phyloP scores from a whole-genome alignment of 2,113 vertebrate species.

The Isichthys henryi region DNA sequence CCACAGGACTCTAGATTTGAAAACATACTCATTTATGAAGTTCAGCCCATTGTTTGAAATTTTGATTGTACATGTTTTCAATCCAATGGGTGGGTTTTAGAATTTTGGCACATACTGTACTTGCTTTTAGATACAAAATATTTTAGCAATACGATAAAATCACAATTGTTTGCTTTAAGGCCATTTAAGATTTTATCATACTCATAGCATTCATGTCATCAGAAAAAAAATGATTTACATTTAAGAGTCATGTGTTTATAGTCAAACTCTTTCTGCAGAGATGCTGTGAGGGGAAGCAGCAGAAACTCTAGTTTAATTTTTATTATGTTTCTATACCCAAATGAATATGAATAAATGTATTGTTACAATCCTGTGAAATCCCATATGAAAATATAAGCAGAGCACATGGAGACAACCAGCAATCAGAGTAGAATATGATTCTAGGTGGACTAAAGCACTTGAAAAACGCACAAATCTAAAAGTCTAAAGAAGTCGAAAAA shows the following conservation, averaged over 20 bases:
- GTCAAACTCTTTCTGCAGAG: not conserved
- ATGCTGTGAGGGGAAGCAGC: not conserved
- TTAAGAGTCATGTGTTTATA: not conserved
- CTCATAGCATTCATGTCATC: not conserved
- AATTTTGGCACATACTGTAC: not conserved
- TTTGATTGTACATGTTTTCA: not conserved
- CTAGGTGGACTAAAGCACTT: not conserved
- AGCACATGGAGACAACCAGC: not conserved
- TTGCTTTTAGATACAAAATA: not conserved
- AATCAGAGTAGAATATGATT: not conserved
- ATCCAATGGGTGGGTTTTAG: not conserved
- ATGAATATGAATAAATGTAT: not conserved
- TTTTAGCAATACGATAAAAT: not conserved
- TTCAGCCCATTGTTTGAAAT: not conserved
- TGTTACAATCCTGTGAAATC: not conserved
- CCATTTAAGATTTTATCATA: not conserved
- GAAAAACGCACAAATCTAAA: not conserved
- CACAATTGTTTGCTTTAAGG: not conserved
- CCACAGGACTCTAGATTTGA: not conserved
- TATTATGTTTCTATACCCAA: not conserved
- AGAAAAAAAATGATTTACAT: not conserved
- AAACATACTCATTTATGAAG: not conserved
- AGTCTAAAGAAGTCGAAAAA: not conserved
- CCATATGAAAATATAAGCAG: not conserved
- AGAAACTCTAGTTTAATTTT: not conserved